These are phyloP conservation scores for Loriculus beryllinus DNA, from an alignment of 2,797 vertebrate species.

Conservation along the genomic window DNA sequence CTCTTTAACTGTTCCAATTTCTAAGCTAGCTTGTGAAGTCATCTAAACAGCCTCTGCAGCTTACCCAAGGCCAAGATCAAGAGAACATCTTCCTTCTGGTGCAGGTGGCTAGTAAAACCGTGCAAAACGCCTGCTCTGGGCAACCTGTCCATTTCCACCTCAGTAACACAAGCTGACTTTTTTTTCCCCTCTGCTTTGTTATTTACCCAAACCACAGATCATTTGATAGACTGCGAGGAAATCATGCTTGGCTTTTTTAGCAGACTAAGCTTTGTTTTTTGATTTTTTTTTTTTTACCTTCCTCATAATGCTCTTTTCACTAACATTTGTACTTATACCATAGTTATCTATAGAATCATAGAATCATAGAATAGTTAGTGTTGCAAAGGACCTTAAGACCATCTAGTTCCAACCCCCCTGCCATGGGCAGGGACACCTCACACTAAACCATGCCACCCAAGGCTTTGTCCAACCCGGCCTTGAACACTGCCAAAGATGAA, in stretches of 20 bases:
- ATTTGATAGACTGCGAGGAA: not conserved
- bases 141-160: not conserved
- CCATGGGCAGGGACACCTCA: too few species aligned
- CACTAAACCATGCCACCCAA: too few species aligned
- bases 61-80: not conserved
- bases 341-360: not conserved
- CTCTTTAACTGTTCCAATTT: not conserved
- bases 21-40: not conserved
- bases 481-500: too few species aligned
- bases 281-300: not conserved
- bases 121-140: not conserved
- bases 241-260: not conserved
- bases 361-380: too few species aligned
- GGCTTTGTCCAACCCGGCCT: too few species aligned
- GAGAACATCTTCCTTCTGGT: not conserved
- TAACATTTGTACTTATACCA: not conserved
- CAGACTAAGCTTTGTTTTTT: not conserved
- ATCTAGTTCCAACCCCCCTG: too few species aligned
- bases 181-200: not conserved
- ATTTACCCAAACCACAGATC: not conserved
- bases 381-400: too few species aligned
- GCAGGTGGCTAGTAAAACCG: not conserved
- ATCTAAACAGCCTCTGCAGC: not conserved
- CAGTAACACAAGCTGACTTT: not conserved
- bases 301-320: not conserved